Evolutionary conservation across 2,888 invertebrate genomes (phyloP).

Genomic region (Subacronicta megacephala): DNA sequence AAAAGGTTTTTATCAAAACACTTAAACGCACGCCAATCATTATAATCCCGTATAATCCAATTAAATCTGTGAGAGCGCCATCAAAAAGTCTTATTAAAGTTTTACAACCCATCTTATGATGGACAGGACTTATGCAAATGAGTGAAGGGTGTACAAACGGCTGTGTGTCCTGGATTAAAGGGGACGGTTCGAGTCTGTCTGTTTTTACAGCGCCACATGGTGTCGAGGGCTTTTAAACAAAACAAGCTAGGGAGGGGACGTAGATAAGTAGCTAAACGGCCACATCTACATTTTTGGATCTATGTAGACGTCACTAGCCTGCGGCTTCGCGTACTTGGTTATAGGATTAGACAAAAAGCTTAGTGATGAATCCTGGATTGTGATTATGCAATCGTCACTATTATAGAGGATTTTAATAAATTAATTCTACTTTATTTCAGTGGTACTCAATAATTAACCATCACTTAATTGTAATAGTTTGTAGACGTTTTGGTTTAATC

Average conservation of each 20-base stretch:
- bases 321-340: conserved; percentile 24
- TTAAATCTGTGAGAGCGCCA: conserved; percentile 74
- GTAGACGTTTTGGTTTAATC: too few species aligned
- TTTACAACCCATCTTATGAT: conserved; percentile 82
- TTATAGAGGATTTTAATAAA: conserved; percentile 28
- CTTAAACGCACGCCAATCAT: conserved; percentile 58
- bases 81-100: conserved; percentile 81
- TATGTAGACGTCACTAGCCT: conserved; percentile 23
- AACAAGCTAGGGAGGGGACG: conserved; percentile 65
- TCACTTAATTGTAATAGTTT: too few species aligned
- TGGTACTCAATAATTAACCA: not conserved
- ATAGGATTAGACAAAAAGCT: conserved; percentile 37
- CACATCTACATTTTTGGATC: conserved; percentile 56
- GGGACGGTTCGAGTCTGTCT: conserved; percentile 72
- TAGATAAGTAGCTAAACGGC: conserved; percentile 64
- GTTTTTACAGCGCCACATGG: conserved; percentile 85
- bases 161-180: conserved; percentile 77
- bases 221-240: conserved; percentile 74
- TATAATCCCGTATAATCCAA: conserved; percentile 69
- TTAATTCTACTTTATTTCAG: conserved; percentile 12
- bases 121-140: conserved; percentile 86
- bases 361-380: conserved; percentile 43
- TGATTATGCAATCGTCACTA: conserved; percentile 38
- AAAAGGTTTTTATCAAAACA: conserved; percentile 39
- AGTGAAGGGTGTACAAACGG: conserved; percentile 78